phyloP scores from a whole-genome alignment of 2,888 invertebrate genomes.

The Tetranychus piercei region DNA sequence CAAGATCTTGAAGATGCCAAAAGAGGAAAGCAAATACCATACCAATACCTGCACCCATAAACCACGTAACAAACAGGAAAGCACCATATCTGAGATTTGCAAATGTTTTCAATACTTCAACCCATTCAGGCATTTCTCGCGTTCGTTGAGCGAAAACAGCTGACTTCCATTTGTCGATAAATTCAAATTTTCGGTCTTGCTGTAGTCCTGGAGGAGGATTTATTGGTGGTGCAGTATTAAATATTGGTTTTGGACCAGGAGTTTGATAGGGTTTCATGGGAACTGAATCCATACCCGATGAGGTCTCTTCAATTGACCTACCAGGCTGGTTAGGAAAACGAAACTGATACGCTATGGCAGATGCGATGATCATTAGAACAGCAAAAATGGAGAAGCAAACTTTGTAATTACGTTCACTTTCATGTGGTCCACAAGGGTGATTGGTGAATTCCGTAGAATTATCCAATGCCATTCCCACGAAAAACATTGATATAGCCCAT shows the following conservation, averaged over 20 bases:
- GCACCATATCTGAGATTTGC: constrained; percentile 73
- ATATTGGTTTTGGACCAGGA: constrained; percentile 21
- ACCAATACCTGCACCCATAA: constrained; percentile 97
- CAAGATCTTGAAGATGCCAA: constrained; percentile 90
- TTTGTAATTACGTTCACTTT: constrained; percentile 89
- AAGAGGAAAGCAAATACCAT: constrained; percentile 96
- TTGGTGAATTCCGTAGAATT: constrained; percentile 81
- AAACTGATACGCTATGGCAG: constrained; percentile 75
- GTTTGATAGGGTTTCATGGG: constrained; percentile 18
- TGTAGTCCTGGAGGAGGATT: constrained; percentile 20
- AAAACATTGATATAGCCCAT: constrained; percentile 97
- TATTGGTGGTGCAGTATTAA: constrained; percentile 22
- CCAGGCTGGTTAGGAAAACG: constrained; percentile 36
- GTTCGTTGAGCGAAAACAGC: constrained; percentile 80
- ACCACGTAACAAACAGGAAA: constrained; percentile 89
- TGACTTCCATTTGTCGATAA: constrained; percentile 30
- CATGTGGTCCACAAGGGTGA: constrained; percentile 58
- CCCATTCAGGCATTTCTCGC: constrained; percentile 78
- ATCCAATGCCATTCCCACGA: constrained; percentile 81
- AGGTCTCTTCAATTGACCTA: neutral
- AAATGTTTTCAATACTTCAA: constrained; percentile 60
- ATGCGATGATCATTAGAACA: constrained; percentile 82
- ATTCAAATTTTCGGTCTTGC: constrained; percentile 18
- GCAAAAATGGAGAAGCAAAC: constrained; percentile 96
- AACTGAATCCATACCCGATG: constrained; percentile 12